Evolutionary conservation across 2,888 invertebrate genomes (phyloP).

Genomic region (Agrilus biguttatus): DNA sequence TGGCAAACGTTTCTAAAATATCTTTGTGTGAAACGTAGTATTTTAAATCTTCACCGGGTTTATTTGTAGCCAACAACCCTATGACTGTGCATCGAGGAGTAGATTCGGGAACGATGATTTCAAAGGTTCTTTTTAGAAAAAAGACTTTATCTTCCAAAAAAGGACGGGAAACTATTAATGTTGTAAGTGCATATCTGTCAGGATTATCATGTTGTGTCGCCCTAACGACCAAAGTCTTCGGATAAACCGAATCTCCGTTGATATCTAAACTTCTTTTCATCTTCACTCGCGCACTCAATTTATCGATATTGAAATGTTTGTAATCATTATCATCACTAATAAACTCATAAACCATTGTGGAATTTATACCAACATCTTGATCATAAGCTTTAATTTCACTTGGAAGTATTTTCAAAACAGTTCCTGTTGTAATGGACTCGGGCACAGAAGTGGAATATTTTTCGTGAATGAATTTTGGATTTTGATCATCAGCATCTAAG

Average conservation of each 20-base stretch:
- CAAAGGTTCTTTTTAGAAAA: conserved; percentile 59
- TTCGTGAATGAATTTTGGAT: conserved; percentile 66
- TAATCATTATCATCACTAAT: conserved; percentile 48
- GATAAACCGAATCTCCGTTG: background rate
- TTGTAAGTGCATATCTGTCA: conserved; percentile 76
- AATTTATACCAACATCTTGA: conserved; percentile 66
- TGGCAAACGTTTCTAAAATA: conserved; percentile 58
- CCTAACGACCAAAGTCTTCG: conserved; percentile 48
- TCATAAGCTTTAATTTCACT: conserved; percentile 63
- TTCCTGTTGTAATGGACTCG: conserved; percentile 45
- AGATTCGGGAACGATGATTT: conserved; percentile 61
- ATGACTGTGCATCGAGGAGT: conserved; percentile 59
- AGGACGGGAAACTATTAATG: conserved; percentile 51
- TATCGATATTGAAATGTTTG: conserved; percentile 45
- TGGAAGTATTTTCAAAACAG: conserved; percentile 51
- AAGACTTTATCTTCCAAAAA: conserved; percentile 29
- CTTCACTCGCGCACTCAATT: too few species aligned
- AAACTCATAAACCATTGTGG: conserved; percentile 55
- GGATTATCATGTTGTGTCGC: conserved; percentile 64
- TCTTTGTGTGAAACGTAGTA: conserved; percentile 65
- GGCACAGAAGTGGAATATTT: conserved; percentile 52
- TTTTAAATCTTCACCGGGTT: conserved; percentile 48
- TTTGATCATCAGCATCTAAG: conserved; percentile 83
- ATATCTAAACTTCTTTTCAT: background rate
- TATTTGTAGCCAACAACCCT: conserved; percentile 52